These are phyloP conservation scores for Eutrigla gurnardus DNA, from an alignment of 2,797 vertebrate genomes.

Conservation along the genomic window DNA sequence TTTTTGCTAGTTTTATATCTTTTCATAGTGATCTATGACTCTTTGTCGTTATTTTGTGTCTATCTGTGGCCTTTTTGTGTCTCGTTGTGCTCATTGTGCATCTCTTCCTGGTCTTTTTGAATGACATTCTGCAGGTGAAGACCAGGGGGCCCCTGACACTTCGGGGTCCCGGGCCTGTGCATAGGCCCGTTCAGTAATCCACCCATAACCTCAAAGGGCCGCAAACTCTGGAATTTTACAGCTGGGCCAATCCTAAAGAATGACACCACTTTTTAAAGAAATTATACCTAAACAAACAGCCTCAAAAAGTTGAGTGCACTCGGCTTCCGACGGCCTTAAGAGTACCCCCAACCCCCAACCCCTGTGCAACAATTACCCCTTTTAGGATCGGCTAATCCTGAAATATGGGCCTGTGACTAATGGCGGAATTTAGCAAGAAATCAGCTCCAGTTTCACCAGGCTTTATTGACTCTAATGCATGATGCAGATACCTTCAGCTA, in stretches of 20 bases:
- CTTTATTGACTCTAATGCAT: constrained; percentile 89
- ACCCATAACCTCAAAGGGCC: constrained; percentile 47
- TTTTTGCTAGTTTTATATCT: not conserved
- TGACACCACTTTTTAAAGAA: constrained; percentile 46
- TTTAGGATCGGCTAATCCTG: constrained; percentile 83
- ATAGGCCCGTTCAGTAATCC: not conserved
- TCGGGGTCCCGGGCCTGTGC: not conserved
- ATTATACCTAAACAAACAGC: constrained; percentile 73
- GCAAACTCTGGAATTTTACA: constrained; percentile 51
- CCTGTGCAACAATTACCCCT: constrained; percentile 76
- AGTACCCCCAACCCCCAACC: constrained; percentile 8
- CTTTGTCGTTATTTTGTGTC: not conserved
- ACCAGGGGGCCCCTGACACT: not conserved
- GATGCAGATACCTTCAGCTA: constrained; percentile 88
- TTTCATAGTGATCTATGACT: too few species aligned
- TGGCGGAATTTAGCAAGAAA: constrained; percentile 99
- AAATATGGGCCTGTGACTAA: constrained; percentile 95
- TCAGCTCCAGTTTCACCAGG: constrained; percentile 96
- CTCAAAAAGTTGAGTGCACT: constrained; percentile 58
- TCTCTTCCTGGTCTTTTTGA: not conserved
- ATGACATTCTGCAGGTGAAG: not conserved
- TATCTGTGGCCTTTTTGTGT: not conserved
- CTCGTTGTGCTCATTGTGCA: not conserved
- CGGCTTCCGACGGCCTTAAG: constrained; percentile 52
- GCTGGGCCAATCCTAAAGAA: constrained; percentile 40